Evolutionary conservation across 1,140 invertebrate species (phyloP), one percentile per base, ranked within the genome.

Genomic region (Ctenoplectra terminalis): DNA sequence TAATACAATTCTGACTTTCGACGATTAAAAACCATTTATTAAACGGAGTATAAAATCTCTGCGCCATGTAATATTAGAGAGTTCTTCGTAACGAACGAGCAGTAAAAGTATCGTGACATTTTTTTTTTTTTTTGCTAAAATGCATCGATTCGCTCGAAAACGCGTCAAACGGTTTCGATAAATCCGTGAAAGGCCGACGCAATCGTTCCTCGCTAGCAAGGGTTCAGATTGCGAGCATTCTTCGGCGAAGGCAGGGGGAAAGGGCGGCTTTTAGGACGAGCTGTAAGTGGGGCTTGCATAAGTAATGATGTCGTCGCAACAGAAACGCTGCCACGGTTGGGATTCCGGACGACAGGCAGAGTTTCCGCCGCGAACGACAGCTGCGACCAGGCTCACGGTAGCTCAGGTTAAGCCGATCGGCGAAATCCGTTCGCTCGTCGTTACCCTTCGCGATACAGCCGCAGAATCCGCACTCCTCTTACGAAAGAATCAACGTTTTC

Each of bases 371-470:
- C 77, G 84, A 85, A 83, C 84, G 87, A 92, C 91, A 92, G 91
- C 91, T 92, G 91, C 88, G 87, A 91, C 87, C 85, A 86, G 86
- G 87, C 91, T 91, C 91, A 92, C 91, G 91, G 86, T 90, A 84
- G 91, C 91, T 92, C 91, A 91, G 76, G 88, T 90, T 92, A 92
- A 92, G 91, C 91, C 91, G 91, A 91, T 92, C 91, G 89, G 87
- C 88, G 85, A 92, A 92, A 92, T 92, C 91, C 91, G 87, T 85
- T 88, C 88, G 87, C 81, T 89, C 89, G 86, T 87, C 84, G 87
- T 89, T 90, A 90, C 81, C 82, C 71, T 76, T 78, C 75, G 71
- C 87, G 86, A 85, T 91, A 87, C 87, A 79, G 72, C 87, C 90
- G 83, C 89, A 91, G 85, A 90, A 90, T 91, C 88, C 85, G 60